Percentiles rank a stretch among this genome's conserved stretches.
phyloP scores from a whole-genome alignment of 2,888 invertebrate genomes.

The Esperia sulphurella region DNA sequence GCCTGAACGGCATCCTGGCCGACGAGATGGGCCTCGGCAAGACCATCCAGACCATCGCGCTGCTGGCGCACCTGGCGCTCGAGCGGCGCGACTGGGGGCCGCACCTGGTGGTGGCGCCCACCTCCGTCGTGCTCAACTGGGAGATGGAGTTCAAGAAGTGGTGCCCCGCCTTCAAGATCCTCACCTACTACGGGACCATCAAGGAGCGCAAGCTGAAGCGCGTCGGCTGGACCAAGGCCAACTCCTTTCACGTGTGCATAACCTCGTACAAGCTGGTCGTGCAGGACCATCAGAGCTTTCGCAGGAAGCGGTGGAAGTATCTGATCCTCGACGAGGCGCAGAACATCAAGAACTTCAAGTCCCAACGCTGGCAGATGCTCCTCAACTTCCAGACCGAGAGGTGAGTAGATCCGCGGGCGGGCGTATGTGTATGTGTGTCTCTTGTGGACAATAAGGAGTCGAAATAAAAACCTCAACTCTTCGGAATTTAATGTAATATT shows the following conservation, averaged over 20 bases:
- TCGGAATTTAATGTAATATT: too few relatives aligned
- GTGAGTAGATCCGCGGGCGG: conserved; percentile 60
- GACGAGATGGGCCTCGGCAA: conserved; percentile 99
- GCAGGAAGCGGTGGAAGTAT: conserved; percentile 98
- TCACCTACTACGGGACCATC: conserved; percentile 98
- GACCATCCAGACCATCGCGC: conserved; percentile 97
- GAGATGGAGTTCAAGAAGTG: conserved; percentile 99
- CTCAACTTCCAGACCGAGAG: conserved; percentile 96
- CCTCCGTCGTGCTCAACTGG: conserved; percentile 99
- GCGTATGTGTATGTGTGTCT: not conserved
- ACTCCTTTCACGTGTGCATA: conserved; percentile 98
- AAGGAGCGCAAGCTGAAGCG: conserved; percentile 96
- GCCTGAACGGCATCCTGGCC: conserved; percentile 96
- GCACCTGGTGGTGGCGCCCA: conserved; percentile 98
- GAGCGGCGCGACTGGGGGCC: conserved; percentile 98
- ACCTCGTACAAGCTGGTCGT: conserved; percentile 98
- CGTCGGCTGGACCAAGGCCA: conserved; percentile 98
- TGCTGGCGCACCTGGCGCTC: conserved; percentile 95
- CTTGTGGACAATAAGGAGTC: not conserved
- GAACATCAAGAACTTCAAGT: conserved; percentile 99
- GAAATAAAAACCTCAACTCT: too few relatives aligned
- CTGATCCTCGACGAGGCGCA: conserved; percentile 99
- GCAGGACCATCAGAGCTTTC: conserved; percentile 98
- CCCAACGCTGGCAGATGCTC: conserved; percentile 98
- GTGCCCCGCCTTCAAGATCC: conserved; percentile 99